Percentiles rank a stretch among this genome's conserved stretches.
These are phyloP conservation scores for Ptychoptera albimana DNA, from an alignment of 2,888 invertebrate genomes.

Conservation along the genomic window DNA sequence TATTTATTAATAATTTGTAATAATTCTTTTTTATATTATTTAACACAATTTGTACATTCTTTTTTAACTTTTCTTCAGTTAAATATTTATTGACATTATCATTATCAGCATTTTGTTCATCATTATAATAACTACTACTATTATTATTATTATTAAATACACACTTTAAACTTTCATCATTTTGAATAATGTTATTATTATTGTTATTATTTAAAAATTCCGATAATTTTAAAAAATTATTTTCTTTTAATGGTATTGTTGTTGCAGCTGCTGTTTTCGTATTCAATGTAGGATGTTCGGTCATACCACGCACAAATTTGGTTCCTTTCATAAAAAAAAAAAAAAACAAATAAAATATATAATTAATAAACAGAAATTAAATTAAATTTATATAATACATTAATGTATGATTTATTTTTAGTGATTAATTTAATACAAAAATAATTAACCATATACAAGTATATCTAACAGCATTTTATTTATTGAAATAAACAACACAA, in stretches of 20 bases:
- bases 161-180: too few species aligned
- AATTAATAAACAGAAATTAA: not conserved
- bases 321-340: constrained; percentile 20
- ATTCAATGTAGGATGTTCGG: constrained; percentile 23
- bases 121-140: constrained; percentile 14
- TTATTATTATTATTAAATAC: constrained; percentile 9
- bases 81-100: constrained; percentile 19
- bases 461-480: too few species aligned
- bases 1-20: constrained; percentile 25
- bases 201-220: too few species aligned
- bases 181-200: too few species aligned
- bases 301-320: constrained; percentile 32
- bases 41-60: constrained; percentile 31
- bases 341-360: not conserved
- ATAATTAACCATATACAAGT: too few species aligned
- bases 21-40: constrained; percentile 31
- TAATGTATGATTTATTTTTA: too few species aligned
- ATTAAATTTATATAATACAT: constrained; percentile 1
- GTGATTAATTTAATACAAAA: too few species aligned
- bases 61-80: constrained; percentile 30
- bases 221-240: too few species aligned
- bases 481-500: too few species aligned
- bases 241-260: too few species aligned
- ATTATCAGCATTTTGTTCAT: constrained; percentile 4
- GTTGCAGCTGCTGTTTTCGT: too few species aligned